Conservation (phyloP, 2,888 invertebrate species). For the Acleris holmiana region DNA sequence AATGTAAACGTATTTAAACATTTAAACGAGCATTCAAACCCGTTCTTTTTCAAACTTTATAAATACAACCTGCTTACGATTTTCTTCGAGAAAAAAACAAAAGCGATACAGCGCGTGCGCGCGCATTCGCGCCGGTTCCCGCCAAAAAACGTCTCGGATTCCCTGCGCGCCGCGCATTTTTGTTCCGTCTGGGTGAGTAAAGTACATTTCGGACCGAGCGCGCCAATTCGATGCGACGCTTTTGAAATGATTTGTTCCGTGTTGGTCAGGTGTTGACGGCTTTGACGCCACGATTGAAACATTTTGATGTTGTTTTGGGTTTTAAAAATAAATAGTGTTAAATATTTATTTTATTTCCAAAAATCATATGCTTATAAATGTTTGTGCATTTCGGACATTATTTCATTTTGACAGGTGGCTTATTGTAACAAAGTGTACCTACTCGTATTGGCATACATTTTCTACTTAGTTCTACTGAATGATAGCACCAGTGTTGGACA, state of each 20-base stretch:
- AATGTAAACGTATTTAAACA: slow-evolving; percentile 44
- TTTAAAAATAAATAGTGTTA: too few species aligned
- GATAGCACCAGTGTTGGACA: too few species aligned
- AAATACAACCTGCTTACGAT: slow-evolving; percentile 70
- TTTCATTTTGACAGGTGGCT: too few species aligned
- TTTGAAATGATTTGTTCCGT: slow-evolving; percentile 70
- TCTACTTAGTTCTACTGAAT: too few species aligned
- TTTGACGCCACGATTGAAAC: slow-evolving; percentile 64
- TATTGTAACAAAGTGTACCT: too few species aligned
- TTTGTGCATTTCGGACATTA: too few species aligned
- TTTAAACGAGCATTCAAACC: slow-evolving; percentile 47
- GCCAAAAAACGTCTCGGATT: slow-evolving; percentile 76
- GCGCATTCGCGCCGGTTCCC: slow-evolving; percentile 71
- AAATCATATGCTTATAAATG: too few species aligned
- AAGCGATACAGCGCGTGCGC: slow-evolving; percentile 67
- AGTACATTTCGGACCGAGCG: slow-evolving; percentile 53
- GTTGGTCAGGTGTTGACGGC: slow-evolving; percentile 64
- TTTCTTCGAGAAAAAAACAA: slow-evolving; percentile 53
- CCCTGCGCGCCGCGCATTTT: slow-evolving; percentile 69
- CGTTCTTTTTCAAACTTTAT: slow-evolving; percentile 43
- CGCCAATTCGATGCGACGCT: slow-evolving; percentile 58
- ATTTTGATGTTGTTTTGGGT: slow-evolving; percentile 10
- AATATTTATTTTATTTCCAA: too few species aligned
- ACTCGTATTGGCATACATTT: too few species aligned
- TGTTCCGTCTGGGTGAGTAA: slow-evolving; percentile 47